phyloP scores from a whole-genome alignment of 2,797 vertebrate genomes.

The Melanotaenia pygmaea region DNA sequence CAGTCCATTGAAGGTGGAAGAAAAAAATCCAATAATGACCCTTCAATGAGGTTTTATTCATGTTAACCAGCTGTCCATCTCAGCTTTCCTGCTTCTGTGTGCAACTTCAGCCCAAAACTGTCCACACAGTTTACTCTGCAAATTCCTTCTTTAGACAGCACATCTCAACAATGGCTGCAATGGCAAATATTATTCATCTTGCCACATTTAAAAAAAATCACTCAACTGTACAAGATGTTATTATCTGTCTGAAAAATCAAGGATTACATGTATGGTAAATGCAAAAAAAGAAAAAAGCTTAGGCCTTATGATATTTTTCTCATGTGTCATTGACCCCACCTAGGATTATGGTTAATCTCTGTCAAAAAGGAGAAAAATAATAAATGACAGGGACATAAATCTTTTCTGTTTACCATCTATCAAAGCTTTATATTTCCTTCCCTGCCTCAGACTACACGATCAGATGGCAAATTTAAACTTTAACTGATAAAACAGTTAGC shows the following conservation, averaged over 20 bases:
- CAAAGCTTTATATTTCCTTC: not conserved
- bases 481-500: not conserved
- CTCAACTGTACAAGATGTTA: constrained; percentile 8
- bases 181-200: not conserved
- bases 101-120: not conserved
- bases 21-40: constrained; percentile 28
- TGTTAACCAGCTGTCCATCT: constrained; percentile 36
- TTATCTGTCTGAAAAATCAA: not conserved
- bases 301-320: not conserved
- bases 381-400: not conserved
- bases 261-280: not conserved
- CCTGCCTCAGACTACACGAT: not conserved
- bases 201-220: constrained; percentile 31
- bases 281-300: not conserved
- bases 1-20: too few relatives aligned
- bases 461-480: constrained; percentile 15
- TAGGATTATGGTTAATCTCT: constrained; percentile 3
- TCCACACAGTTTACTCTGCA: constrained; percentile 18
- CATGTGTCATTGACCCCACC: not conserved
- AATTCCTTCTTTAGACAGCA: constrained; percentile 22
- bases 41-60: constrained; percentile 40
- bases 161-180: constrained; percentile 3
- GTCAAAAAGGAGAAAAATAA: not conserved
- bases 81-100: constrained; percentile 1
- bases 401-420: constrained; percentile 2